Percentiles rank a stretch among this genome's conserved stretches.
phyloP scores from a whole-genome alignment of 2,113 vertebrate genomes.

The Grantiella picta region DNA sequence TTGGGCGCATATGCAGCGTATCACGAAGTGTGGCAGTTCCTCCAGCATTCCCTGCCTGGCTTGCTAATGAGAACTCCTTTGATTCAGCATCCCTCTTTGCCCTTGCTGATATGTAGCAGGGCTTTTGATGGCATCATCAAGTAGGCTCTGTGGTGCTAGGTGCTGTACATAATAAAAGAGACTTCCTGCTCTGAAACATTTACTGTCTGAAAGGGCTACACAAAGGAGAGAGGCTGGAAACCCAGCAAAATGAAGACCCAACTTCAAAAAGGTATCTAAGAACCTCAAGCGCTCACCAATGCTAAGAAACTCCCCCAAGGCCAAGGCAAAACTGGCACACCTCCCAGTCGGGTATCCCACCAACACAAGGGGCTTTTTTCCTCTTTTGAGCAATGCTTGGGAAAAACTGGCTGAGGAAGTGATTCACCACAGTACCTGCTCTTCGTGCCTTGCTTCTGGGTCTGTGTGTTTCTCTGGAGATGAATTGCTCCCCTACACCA shows the following conservation, averaged over 20 bases:
- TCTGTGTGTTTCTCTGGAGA: neutral
- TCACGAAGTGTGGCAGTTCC: neutral
- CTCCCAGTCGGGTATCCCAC: neutral
- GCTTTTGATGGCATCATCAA: neutral
- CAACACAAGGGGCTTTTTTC: neutral
- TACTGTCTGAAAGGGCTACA: neutral
- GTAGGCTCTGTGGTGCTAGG: neutral
- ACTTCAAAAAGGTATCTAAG: neutral
- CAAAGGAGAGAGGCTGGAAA: neutral
- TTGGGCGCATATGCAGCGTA: neutral
- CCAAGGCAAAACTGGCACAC: conserved; percentile 16
- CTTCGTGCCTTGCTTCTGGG: neutral
- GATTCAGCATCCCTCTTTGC: neutral
- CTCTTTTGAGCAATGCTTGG: neutral
- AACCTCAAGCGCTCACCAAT: neutral
- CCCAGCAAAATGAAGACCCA: neutral
- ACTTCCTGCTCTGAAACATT: conserved; percentile 2
- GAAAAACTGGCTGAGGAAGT: conserved; percentile 12
- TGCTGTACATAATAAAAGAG: neutral
- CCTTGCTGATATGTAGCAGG: neutral
- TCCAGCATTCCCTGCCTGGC: neutral
- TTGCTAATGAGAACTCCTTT: conserved; percentile 35
- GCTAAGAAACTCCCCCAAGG: neutral
- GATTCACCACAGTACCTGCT: neutral
- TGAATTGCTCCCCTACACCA: neutral